phyloP scores from a whole-genome alignment of 2,888 invertebrate species.

The Parelbella ahira region DNA sequence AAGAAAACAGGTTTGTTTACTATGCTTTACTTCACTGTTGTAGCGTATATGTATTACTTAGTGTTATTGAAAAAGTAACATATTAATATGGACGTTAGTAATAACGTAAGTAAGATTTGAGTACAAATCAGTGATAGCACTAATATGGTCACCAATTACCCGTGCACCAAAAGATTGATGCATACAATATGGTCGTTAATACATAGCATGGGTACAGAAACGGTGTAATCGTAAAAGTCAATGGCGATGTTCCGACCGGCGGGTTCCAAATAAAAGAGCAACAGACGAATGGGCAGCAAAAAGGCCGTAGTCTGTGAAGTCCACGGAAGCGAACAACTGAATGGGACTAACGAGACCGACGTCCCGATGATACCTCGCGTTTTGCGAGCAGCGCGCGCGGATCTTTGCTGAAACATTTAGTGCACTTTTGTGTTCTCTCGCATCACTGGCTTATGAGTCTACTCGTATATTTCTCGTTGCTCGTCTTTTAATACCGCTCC shows the following conservation, averaged over 20 bases:
- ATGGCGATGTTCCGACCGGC: conserved; percentile 30
- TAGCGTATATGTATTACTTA: too few species aligned
- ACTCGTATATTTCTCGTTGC: conserved; percentile 7
- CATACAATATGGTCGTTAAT: background rate
- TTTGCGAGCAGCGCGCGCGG: conserved; percentile 39
- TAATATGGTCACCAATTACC: too few species aligned
- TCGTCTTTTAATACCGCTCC: conserved; percentile 8
- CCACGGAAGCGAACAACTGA: conserved; percentile 44
- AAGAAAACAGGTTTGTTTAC: too few species aligned
- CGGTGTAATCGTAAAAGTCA: conserved; percentile 30
- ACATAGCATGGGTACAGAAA: conserved; percentile 7
- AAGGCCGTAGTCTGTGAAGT: conserved; percentile 45
- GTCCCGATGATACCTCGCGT: conserved; percentile 44
- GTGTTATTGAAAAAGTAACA: too few species aligned
- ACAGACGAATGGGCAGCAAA: conserved; percentile 44
- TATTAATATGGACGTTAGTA: too few species aligned
- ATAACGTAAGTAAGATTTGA: too few species aligned
- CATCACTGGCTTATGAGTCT: conserved; percentile 20
- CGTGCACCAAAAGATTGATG: too few species aligned
- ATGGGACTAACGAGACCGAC: conserved; percentile 62
- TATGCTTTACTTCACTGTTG: too few species aligned
- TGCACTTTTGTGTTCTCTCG: conserved; percentile 34
- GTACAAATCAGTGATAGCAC: too few species aligned
- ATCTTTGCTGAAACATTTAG: conserved; percentile 40
- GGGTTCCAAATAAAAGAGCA: conserved; percentile 40